These are phyloP conservation scores for Sceloporus undulatus DNA, from an alignment of 2,113 vertebrate genomes.

Conservation along the genomic window DNA sequence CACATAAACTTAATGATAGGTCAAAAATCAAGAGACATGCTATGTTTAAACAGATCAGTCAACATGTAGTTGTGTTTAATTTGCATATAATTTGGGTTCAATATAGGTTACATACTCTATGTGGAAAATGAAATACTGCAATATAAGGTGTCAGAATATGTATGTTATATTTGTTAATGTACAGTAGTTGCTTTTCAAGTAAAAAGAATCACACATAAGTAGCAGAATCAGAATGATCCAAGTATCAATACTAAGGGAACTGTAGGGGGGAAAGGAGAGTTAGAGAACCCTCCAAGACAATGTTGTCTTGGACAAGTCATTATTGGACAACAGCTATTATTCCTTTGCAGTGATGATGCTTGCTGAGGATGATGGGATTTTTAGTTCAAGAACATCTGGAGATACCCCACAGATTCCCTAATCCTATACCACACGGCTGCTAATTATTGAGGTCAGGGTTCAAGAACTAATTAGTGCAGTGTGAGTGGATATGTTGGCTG, in stretches of 20 bases:
- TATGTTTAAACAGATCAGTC: not conserved
- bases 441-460: not conserved
- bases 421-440: not conserved
- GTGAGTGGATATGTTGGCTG: not conserved
- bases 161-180: not conserved
- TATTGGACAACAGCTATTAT: no score
- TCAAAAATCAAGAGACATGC: not conserved
- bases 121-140: conserved; percentile 13
- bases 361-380: no score
- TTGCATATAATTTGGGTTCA: not conserved
- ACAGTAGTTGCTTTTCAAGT: not conserved
- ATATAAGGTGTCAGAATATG: not conserved
- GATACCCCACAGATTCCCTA: no score
- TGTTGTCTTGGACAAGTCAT: no score
- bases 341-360: no score
- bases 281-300: no score
- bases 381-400: no score
- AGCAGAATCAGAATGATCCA: not conserved
- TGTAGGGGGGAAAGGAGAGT: not conserved
- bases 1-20: conserved; percentile 2
- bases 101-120: not conserved
- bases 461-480: not conserved
- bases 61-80: no score
- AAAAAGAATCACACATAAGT: not conserved
- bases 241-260: not conserved